Evolutionary conservation across 2,888 invertebrate species (phyloP), one percentile per base, ranked within the genome.

Genomic region (Tupiocoris notatus): DNA sequence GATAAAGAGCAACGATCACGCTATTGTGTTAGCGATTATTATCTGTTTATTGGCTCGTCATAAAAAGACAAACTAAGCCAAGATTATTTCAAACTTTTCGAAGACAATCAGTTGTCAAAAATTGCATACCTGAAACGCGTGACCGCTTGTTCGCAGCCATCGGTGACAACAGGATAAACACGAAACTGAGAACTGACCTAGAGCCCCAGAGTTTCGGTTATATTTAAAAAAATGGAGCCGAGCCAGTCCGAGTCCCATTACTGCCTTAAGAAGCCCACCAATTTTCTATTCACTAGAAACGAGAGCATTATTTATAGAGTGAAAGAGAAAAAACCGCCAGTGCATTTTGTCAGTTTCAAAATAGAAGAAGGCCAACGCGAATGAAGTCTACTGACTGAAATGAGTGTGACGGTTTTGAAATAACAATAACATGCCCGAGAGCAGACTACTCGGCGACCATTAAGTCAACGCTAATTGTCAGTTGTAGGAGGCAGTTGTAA

Each of bases 151-250:
- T 64, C 25, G 23, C 24, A 23, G 24, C 22, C 64, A 64, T 64
- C 6, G 64, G 25, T 24, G 64, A 25, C 64, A 25, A 39, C 39
- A 24, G 64, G 64, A 24, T 64, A 24, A 64, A 64, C 64, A 64
- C 25, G 25, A 24, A 1, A 16, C 64, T 39, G 39, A 12, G 63
- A 18, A 64, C 64, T 64, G 64, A 64, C 64, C 64, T 64, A 64
- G 17, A 64, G 64, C 1, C 3, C 64, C 25, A 24, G 39, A 39
- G 39, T 39, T 39, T 39, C 6, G 39, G 39, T 39, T 39, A 39
- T 39, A 39, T 39, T 39, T 39, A 39, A 39, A 39, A 39, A 39
- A 39, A 12, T 39, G 39, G 39, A 39, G 3, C 39, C 39, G 39
- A 3, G 39, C 39, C 39, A 39, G 39, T 39, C 39, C 3, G 39